These are phyloP conservation scores for Pan paniscus DNA, from an alignment of 2,113 vertebrate species.

Conservation along the genomic window DNA sequence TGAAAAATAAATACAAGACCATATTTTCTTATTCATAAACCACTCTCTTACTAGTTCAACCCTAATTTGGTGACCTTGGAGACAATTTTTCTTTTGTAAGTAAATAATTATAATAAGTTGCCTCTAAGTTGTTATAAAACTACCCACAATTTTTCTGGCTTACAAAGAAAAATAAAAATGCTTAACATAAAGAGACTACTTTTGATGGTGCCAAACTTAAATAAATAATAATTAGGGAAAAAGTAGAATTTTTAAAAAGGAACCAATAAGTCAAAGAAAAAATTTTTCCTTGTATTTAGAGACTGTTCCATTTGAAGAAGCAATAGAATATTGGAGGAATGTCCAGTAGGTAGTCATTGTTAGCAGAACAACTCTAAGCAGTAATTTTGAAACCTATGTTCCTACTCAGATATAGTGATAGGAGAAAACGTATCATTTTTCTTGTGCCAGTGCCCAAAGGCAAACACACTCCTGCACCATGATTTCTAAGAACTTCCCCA, in stretches of 20 bases:
- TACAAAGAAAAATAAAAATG: not conserved
- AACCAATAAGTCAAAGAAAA: not conserved
- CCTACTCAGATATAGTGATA: accelerated
- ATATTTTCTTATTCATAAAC: not conserved
- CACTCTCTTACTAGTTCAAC: conserved; percentile 11
- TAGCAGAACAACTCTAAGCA: not conserved
- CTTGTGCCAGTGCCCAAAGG: not conserved
- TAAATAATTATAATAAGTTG: not conserved
- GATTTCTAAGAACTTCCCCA: not conserved
- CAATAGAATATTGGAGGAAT: not conserved
- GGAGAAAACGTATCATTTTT: not conserved
- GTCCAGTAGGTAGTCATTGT: not conserved
- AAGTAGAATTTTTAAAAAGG: not conserved
- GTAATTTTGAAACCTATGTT: not conserved
- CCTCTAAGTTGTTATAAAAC: conserved; percentile 22
- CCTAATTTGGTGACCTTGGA: not conserved
- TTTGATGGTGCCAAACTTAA: not conserved
- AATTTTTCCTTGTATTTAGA: not conserved
- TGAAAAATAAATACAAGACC: not conserved
- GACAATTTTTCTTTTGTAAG: conserved; percentile 23
- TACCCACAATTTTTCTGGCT: not conserved
- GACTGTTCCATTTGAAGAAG: conserved; percentile 1
- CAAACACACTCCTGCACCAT: not conserved
- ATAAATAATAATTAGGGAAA: not conserved
- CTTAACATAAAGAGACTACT: not conserved